Base-by-base conservation (phyloP, 2,797 vertebrate species). In the Rhinogobio ventralis region DNA sequence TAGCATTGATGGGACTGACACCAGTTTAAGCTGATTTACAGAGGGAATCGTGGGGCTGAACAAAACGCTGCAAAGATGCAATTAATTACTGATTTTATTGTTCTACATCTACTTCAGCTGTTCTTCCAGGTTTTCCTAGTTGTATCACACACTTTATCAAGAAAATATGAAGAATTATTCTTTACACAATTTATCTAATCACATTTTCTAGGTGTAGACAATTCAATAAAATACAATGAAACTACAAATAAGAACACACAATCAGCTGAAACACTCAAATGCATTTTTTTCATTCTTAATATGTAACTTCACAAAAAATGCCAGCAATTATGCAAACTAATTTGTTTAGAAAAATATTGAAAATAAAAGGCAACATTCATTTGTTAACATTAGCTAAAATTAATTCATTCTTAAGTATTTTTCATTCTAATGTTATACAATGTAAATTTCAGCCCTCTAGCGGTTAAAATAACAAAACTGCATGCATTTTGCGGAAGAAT, bases 21-120 rank as follows among this genome's bases (percentile, higher is more conserved):
- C 3, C 14, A 19, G 15, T 62, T 42, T 13, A 46, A 73, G 69
- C 13, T n/a, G 55, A 74, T 73, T 49, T 82, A 36, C 8, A n/a
- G 28, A 74, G 7, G 6, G 36, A 82, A 46, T n/a, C 11, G 10
- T 10, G 3, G 39, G 25, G 10, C 55, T 2, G 11, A 39, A 74
- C 55, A 62, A 42, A 62, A 46, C 4, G 0, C 17, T 62, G 15
- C 17, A 33, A 33, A 75, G 71, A 74, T 19, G 25, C 11, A 82
- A 82, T 74, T 33, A 82, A 82, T 82, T 33, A 39, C 46, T 51
- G 30, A 51, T 19, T 19, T 42, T n/a, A 11, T 53, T 68, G 45
- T 53, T 33, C 7, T 53, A 1, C 64, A 25, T 25, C 57, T 42
- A 8, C 33, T 10, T 67, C 10, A 30, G 36, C 25, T 49, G 14